Evolutionary conservation across 2,888 invertebrate species (phyloP).

Genomic region (Mycalesis mineus): DNA sequence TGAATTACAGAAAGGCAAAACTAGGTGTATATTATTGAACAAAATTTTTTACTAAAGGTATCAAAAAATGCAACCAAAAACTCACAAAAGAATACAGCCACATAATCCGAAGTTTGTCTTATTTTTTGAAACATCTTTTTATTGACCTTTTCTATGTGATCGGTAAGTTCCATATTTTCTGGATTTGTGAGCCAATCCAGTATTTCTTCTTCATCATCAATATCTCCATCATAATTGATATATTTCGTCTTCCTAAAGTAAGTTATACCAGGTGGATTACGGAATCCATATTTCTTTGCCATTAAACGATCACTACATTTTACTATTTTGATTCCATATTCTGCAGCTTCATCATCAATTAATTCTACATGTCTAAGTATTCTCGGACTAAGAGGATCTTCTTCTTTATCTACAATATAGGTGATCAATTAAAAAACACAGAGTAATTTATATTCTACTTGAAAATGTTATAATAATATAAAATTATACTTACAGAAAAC

Average conservation of each 20-base stretch:
- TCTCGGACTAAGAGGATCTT: conserved; percentile 87
- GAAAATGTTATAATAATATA: too few relatives aligned
- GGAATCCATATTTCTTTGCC: conserved; percentile 95
- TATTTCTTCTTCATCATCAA: conserved; percentile 93
- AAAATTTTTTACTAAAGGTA: background rate
- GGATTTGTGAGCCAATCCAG: conserved; percentile 96
- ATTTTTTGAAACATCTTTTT: conserved; percentile 96
- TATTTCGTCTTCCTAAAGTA: conserved; percentile 93
- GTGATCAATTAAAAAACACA: conserved; percentile 23
- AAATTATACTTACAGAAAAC: conserved; percentile 89
- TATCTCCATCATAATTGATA: conserved; percentile 94
- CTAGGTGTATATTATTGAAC: background rate
- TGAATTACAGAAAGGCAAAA: conserved; percentile 54
- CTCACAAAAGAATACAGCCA: conserved; percentile 96
- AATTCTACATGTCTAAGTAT: conserved; percentile 91
- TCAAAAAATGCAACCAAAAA: conserved; percentile 35
- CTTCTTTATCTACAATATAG: conserved; percentile 85
- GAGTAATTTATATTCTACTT: too few relatives aligned
- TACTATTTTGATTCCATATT: conserved; percentile 93
- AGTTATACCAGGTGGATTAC: conserved; percentile 93
- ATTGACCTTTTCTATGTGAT: conserved; percentile 94
- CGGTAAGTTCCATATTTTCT: conserved; percentile 95
- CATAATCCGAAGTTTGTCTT: conserved; percentile 90
- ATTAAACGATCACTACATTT: conserved; percentile 92
- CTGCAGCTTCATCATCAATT: conserved; percentile 94